Conservation (phyloP, 2,113 vertebrate species). For the Plecotus auritus region DNA sequence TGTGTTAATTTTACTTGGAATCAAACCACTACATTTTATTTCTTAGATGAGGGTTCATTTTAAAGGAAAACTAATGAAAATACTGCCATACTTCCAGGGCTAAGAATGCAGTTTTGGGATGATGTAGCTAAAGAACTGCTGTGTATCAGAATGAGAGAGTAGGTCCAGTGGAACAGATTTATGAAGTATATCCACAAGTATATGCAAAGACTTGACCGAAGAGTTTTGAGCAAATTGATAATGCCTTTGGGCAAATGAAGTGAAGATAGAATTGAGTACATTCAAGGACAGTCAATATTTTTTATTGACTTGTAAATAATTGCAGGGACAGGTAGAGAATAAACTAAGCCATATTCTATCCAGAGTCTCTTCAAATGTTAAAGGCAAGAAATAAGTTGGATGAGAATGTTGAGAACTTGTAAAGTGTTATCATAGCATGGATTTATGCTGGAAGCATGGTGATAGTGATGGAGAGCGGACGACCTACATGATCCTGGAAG, state of each 20-base stretch:
- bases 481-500: neutral
- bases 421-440: neutral
- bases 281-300: neutral
- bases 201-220: neutral
- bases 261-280: neutral
- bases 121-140: too few relatives aligned
- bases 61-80: neutral
- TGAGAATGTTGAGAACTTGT: neutral
- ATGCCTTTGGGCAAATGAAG: neutral
- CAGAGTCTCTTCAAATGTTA: neutral
- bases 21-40: constrained; percentile 2
- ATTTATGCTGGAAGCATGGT: neutral
- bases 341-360: neutral
- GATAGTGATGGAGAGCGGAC: neutral
- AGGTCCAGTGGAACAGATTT: neutral
- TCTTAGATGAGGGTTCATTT: neutral
- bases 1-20: neutral
- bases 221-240: neutral
- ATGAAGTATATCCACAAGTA: neutral
- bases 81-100: neutral
- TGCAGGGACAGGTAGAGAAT: neutral
- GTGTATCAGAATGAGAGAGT: neutral
- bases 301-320: neutral
- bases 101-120: neutral
- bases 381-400: neutral